Percentiles rank a stretch among this genome's conserved stretches.
Evolutionary conservation across 2,888 invertebrate species (phyloP).

Genomic region (Camptogramma bilineatum): DNA sequence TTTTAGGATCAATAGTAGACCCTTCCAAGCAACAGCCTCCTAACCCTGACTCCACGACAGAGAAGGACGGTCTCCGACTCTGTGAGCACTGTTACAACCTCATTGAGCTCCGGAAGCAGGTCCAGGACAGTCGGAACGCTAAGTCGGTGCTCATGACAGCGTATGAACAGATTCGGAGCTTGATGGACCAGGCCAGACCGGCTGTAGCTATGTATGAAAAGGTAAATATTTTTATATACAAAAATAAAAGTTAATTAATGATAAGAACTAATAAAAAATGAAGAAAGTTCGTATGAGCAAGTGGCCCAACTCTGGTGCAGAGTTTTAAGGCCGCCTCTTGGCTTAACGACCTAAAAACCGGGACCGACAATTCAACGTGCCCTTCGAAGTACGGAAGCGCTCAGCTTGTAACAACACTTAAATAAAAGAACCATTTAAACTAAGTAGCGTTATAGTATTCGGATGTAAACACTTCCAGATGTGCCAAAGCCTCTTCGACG

Average conservation of each 20-base stretch:
- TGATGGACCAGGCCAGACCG: slow-evolving; percentile 90
- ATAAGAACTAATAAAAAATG: too few species aligned
- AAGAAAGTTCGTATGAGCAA: too few species aligned
- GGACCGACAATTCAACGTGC: too few species aligned
- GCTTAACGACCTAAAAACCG: too few species aligned
- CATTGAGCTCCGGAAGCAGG: slow-evolving; percentile 90
- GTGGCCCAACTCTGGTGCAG: too few species aligned
- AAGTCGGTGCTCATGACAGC: slow-evolving; percentile 92
- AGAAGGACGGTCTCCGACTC: slow-evolving; percentile 87
- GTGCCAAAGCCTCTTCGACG: slow-evolving; percentile 89
- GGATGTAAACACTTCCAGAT: slow-evolving; percentile 71
- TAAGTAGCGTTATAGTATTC: too few species aligned
- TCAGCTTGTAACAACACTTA: neutral
- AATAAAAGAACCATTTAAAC: too few species aligned
- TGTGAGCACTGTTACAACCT: slow-evolving; percentile 93
- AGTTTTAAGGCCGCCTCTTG: too few species aligned
- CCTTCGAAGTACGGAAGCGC: neutral
- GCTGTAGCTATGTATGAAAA: slow-evolving; percentile 88
- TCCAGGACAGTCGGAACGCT: slow-evolving; percentile 92
- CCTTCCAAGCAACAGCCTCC: slow-evolving; percentile 68
- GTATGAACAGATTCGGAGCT: slow-evolving; percentile 92
- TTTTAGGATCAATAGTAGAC: slow-evolving; percentile 78
- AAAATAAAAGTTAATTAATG: too few species aligned
- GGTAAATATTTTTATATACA: slow-evolving; percentile 56
- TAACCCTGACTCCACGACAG: slow-evolving; percentile 71